Percentiles rank a stretch among this genome's conserved stretches.
phyloP scores from a whole-genome alignment of 2,113 vertebrate species.

The human region GRCh38 chr4:59041501-59042000 shows the following conservation, averaged over 20 bases:
- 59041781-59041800: background rate
- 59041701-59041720: background rate
- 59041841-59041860: background rate
- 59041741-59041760: background rate
- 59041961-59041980: background rate
- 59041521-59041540: background rate
- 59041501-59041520: background rate
- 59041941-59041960: background rate
- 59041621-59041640: background rate
- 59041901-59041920: background rate
- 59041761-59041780: background rate
- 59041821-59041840: background rate
- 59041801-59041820: background rate
- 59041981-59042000: background rate
- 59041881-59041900: background rate
- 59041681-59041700: too few relatives aligned
- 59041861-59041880: background rate
- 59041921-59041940: background rate
- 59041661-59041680: background rate
- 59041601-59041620: background rate
- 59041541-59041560: background rate
- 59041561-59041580: background rate
- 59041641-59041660: background rate
- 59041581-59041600: background rate
- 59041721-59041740: background rate